A percentile compares a stretch with the other conserved stretches of the same genome.
These are phyloP conservation scores for Nannoperca australis DNA, from an alignment of 2,797 vertebrate species.

Conservation along the genomic window DNA sequence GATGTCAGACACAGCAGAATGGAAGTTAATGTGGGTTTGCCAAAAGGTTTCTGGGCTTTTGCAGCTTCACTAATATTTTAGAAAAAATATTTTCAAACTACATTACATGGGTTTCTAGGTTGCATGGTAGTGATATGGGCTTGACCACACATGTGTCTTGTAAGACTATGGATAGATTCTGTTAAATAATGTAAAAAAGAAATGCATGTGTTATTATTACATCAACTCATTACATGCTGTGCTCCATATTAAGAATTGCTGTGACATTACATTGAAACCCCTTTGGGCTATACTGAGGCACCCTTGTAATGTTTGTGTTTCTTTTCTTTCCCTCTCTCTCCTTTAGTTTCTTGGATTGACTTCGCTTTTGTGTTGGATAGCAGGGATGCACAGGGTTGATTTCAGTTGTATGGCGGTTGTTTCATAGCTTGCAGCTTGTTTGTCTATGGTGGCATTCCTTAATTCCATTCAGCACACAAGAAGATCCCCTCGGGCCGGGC, in stretches of 20 bases:
- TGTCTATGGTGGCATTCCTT: conserved; percentile 83
- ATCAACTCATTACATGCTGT: conserved; percentile 76
- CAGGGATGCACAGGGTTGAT: conserved; percentile 78
- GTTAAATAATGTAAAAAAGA: conserved; percentile 58
- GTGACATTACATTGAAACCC: conserved; percentile 84
- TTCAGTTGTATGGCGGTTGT: conserved; percentile 81
- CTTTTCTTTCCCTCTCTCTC: conserved; percentile 57
- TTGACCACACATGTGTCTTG: conserved; percentile 51
- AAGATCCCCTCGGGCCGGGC: conserved; percentile 72
- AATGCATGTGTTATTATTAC: conserved; percentile 72
- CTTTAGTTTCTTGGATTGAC: conserved; percentile 78
- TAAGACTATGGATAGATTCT: conserved; percentile 46
- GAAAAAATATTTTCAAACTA: conserved; percentile 16
- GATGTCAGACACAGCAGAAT: neutral
- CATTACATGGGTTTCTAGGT: conserved; percentile 17
- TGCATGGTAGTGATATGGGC: conserved; percentile 31
- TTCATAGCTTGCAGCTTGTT: conserved; percentile 85
- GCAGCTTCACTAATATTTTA: conserved; percentile 1
- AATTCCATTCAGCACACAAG: conserved; percentile 77
- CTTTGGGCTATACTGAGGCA: conserved; percentile 76
- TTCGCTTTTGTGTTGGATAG: conserved; percentile 78
- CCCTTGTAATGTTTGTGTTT: conserved; percentile 80
- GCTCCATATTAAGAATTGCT: conserved; percentile 71
- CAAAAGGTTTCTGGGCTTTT: neutral
- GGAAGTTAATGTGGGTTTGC: neutral